Conservation (phyloP, 35 echinoderm and acorn worm species). For the Apostichopus californicus region DNA sequence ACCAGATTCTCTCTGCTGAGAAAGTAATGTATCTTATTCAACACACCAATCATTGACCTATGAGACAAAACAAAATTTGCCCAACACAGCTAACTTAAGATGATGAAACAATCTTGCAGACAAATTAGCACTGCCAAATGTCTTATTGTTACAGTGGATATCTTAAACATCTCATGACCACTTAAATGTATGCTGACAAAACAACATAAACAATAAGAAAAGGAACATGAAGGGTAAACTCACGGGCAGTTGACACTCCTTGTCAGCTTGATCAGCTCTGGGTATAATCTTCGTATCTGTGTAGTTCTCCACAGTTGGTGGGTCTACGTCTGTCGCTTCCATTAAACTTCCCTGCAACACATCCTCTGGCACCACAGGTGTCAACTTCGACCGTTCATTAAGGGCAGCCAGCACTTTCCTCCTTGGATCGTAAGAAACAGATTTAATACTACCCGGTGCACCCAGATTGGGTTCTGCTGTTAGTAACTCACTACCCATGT, state of each 20-base stretch:
- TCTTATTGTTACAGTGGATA: no score
- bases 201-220: no score
- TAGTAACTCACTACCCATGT: background rate
- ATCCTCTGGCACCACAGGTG: background rate
- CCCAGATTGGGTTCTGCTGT: background rate
- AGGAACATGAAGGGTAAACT: background rate
- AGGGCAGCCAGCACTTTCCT: constrained; percentile 46
- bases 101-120: no score
- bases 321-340: no score
- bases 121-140: no score
- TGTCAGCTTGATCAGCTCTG: constrained; percentile 44
- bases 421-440: constrained; percentile 42
- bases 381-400: background rate
- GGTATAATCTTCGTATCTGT: constrained; percentile 27
- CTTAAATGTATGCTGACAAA: no score
- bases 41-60: no score
- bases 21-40: no score
- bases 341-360: background rate
- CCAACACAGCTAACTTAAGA: no score
- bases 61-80: no score
- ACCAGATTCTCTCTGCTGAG: no score
- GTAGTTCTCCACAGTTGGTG: background rate
- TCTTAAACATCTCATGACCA: no score
- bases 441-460: background rate
- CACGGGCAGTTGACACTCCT: constrained; percentile 33